These are phyloP conservation scores for Flexamia atlantica DNA, from an alignment of 2,888 invertebrate genomes.

Conservation along the genomic window DNA sequence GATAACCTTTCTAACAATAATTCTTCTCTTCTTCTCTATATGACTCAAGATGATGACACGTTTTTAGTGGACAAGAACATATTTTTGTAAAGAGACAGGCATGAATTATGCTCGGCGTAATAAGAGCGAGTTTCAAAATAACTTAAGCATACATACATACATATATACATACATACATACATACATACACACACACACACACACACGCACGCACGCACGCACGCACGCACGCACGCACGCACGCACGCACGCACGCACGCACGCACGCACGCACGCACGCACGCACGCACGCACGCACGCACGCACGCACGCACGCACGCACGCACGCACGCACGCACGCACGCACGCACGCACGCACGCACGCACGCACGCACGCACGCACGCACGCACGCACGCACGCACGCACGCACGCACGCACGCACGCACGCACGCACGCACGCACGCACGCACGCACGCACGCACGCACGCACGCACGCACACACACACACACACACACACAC, in stretches of 20 bases:
- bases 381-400: constrained; percentile 30
- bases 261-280: constrained; percentile 17
- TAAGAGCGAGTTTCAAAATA: too few relatives aligned
- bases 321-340: constrained; percentile 17
- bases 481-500: constrained; percentile 23
- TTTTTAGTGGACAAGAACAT: too few relatives aligned
- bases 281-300: constrained; percentile 26
- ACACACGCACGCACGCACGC: constrained; percentile 17
- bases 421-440: constrained; percentile 40
- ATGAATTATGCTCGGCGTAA: too few relatives aligned
- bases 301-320: constrained; percentile 22
- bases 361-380: constrained; percentile 22
- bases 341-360: constrained; percentile 21
- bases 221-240: constrained; percentile 22
- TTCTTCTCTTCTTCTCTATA: too few relatives aligned
- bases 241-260: constrained; percentile 22
- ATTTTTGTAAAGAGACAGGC: too few relatives aligned
- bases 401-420: constrained; percentile 40
- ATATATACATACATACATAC: constrained; percentile 9
- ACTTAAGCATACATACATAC: too few relatives aligned
- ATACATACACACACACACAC: constrained; percentile 26
- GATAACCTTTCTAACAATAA: too few relatives aligned
- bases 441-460: constrained; percentile 40
- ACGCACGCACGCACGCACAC: constrained; percentile 37
- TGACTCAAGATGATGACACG: too few relatives aligned